Conservation (phyloP, 2,888 invertebrate species). For the Laothoe populi region DNA sequence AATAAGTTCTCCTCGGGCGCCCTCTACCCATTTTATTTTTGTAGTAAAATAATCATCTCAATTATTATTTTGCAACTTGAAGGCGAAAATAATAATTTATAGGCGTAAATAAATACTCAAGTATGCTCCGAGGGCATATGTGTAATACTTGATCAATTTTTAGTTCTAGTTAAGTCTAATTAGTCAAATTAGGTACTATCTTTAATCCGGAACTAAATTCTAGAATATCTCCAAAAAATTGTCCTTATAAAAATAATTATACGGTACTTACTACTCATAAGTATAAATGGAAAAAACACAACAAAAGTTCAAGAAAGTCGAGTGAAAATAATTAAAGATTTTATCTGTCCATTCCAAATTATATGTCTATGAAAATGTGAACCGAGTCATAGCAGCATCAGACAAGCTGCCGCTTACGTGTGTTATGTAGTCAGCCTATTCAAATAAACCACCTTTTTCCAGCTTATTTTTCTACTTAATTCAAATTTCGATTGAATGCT, state of each 20-base stretch:
- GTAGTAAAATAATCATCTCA: no score
- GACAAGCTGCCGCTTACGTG: neutral
- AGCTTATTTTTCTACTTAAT: conserved; percentile 8
- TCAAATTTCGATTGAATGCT: conserved; percentile 11
- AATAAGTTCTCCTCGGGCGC: no score
- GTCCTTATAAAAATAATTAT: neutral
- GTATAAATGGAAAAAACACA: neutral
- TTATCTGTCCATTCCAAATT: conserved; percentile 37
- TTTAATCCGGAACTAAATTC: neutral
- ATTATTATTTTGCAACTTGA: no score
- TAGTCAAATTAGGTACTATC: neutral
- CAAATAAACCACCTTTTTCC: neutral
- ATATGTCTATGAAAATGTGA: conserved; percentile 33
- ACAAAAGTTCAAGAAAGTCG: neutral
- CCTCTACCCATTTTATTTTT: no score
- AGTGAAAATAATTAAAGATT: conserved; percentile 9
- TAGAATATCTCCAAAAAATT: neutral
- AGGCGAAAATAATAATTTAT: no score
- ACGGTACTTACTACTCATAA: neutral
- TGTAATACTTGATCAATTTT: no score
- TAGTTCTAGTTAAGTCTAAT: no score
- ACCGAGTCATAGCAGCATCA: conserved; percentile 15
- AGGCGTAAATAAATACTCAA: no score
- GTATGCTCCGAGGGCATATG: no score
- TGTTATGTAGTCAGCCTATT: neutral